These are phyloP conservation scores for Hirtodrosophila trivittata DNA, from an alignment of 2,888 invertebrate species.

Conservation along the genomic window DNA sequence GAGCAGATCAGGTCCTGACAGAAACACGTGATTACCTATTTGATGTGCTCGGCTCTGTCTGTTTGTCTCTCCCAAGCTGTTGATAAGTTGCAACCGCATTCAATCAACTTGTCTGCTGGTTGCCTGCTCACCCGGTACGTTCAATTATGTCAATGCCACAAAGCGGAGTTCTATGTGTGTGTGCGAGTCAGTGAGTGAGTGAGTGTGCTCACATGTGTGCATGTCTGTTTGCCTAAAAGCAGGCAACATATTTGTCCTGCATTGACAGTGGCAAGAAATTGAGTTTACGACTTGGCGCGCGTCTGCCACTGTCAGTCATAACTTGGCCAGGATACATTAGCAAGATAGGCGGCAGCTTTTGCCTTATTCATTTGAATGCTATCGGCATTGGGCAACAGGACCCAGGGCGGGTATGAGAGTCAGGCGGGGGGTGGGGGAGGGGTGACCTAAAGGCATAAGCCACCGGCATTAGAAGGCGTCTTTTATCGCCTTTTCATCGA, in stretches of 20 bases:
- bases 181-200: not conserved
- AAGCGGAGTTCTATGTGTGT: constrained; percentile 8
- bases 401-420: not conserved
- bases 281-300: constrained; percentile 55
- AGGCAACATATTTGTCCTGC: constrained; percentile 37
- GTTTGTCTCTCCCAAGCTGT: constrained; percentile 21
- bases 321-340: constrained; percentile 58
- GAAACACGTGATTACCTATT: not conserved
- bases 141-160: constrained; percentile 52
- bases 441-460: constrained; percentile 8
- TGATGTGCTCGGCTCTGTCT: not conserved
- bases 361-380: constrained; percentile 60
- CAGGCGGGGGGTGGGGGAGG: not conserved
- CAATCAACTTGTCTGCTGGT: constrained; percentile 42
- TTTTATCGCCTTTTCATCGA: constrained; percentile 79
- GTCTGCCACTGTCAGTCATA: constrained; percentile 55
- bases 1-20: not conserved
- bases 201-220: not conserved
- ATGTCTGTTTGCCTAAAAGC: constrained; percentile 6
- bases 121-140: constrained; percentile 28
- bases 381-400: constrained; percentile 28
- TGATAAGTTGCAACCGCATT: constrained; percentile 49
- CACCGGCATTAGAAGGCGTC: constrained; percentile 52
- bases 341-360: constrained; percentile 54
- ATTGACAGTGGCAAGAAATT: constrained; percentile 55